Evolutionary conservation across 2,113 vertebrate species (phyloP), one percentile per base, ranked within the genome.

Genomic region (Thoracochromis brauschi): DNA sequence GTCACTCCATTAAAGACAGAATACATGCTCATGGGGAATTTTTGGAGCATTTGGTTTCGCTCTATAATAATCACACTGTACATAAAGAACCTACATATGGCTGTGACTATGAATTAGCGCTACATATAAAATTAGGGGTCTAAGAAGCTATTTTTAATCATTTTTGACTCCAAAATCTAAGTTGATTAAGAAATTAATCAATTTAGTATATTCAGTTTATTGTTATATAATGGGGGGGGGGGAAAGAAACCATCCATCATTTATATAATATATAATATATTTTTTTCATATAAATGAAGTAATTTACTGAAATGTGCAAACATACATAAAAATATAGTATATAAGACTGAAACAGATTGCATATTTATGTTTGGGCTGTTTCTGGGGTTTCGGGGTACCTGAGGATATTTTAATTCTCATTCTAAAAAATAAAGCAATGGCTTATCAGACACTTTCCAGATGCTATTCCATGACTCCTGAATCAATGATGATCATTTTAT

Each of bases 131-230:
- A 35, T 63, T 35, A 63, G 19, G 19, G 49, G 49, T 53, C 54
- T 57, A 57, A 57, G 24, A 57, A 2, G 24, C 55, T 29, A 0
- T 57, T 0, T 57, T 29, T 57, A 29, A 57, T 16, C 0, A 57
- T 29, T 29, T 57, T 58, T 58, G 55, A 29, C 13, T 57, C 55
- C 0, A 57, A 29, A 57, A 0, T 29, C 54, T 3, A 57, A 57
- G 55, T 57, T 57, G 7, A 29, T 58, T 16, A 58, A 29, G 55
- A 57, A 29, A 24, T 29, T 57, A 16, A n/a, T 53, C 0, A 0
- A 53, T 53, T 53, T 53, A 53, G 49, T n/a, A 16, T 16, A 58
- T 58, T 9, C 55, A 58, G 24, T 2, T 58, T 58, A 58, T 58
- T 58, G 55, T 29, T 57, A 16, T 29, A 0, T 57, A 57, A 29